Evolutionary conservation across 2,888 invertebrate genomes (phyloP).

Genomic region (Nesidiocoris tenuis): DNA sequence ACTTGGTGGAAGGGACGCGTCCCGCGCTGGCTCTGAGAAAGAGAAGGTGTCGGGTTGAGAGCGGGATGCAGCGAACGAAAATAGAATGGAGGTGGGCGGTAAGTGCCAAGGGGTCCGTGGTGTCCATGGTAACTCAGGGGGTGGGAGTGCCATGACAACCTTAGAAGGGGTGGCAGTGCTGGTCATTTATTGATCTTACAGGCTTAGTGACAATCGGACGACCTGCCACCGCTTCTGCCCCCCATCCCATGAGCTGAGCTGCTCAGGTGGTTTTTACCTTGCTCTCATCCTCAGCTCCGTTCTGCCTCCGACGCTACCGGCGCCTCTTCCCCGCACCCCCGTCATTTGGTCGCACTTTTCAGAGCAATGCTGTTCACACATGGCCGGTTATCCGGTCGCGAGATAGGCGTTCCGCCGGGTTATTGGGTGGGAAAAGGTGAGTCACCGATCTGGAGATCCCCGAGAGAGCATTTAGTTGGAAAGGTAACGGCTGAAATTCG

Average conservation of each 20-base stretch:
- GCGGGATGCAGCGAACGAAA: not conserved
- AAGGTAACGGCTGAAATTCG: too few relatives aligned
- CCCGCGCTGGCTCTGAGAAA: too few relatives aligned
- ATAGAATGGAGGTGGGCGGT: not conserved
- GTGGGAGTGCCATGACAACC: conserved; percentile 30
- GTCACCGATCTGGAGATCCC: too few relatives aligned
- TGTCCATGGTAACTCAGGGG: conserved; percentile 32
- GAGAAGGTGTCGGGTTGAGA: not conserved
- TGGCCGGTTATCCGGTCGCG: too few relatives aligned
- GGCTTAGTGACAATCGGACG: conserved; percentile 39
- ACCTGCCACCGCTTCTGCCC: conserved; percentile 16
- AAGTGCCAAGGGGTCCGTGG: not conserved
- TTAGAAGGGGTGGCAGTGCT: conserved; percentile 26
- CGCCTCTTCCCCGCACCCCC: too few relatives aligned
- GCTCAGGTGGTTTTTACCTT: not conserved
- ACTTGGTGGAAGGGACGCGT: too few relatives aligned
- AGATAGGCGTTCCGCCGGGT: too few relatives aligned
- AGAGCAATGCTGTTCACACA: too few relatives aligned
- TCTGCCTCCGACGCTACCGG: too few relatives aligned
- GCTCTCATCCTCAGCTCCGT: not conserved
- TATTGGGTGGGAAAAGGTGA: too few relatives aligned
- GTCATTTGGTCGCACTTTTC: too few relatives aligned
- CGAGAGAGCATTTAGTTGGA: too few relatives aligned
- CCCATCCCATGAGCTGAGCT: not conserved
- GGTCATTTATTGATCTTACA: conserved; percentile 41